Percentiles rank a stretch among this genome's conserved stretches.
Conservation (phyloP, 2,888 invertebrate species). For the Ophioninae sp. region DNA sequence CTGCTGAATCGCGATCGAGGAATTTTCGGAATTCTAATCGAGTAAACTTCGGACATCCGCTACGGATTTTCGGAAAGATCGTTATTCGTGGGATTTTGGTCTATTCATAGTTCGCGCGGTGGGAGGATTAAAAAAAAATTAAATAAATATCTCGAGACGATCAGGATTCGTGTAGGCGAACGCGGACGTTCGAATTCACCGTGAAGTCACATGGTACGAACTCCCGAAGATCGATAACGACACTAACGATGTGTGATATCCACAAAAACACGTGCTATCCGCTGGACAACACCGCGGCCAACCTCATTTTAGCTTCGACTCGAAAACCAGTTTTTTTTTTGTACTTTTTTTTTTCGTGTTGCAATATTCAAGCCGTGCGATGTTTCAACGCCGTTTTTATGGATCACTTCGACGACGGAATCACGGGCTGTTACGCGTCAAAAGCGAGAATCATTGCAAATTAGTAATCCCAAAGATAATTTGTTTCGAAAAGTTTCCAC, state of each 20-base stretch:
- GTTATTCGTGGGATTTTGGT: slow-evolving; percentile 3
- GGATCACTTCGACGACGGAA: not conserved
- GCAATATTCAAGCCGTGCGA: not conserved
- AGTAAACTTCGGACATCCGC: slow-evolving; percentile 30
- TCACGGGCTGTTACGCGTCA: not conserved
- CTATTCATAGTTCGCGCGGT: not conserved
- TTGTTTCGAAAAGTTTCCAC: too few relatives aligned
- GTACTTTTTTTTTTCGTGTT: not conserved
- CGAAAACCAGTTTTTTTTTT: not conserved
- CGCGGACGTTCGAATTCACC: not conserved
- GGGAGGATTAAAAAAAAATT: not conserved
- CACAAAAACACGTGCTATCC: not conserved
- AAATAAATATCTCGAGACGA: not conserved
- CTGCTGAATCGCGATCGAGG: not conserved
- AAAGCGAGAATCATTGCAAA: not conserved
- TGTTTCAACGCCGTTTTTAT: not conserved
- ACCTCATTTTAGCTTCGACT: not conserved
- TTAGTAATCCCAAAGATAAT: not conserved
- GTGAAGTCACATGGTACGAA: not conserved
- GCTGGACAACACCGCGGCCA: not conserved
- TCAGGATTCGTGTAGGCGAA: not conserved
- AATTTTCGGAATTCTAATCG: slow-evolving; percentile 19
- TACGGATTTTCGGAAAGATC: not conserved
- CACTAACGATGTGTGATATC: slow-evolving; percentile 17
- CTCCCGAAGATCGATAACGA: not conserved